These are phyloP conservation scores for Drosophila kepulauana DNA, from an alignment of 1,140 invertebrate genomes.

Conservation along the genomic window DNA sequence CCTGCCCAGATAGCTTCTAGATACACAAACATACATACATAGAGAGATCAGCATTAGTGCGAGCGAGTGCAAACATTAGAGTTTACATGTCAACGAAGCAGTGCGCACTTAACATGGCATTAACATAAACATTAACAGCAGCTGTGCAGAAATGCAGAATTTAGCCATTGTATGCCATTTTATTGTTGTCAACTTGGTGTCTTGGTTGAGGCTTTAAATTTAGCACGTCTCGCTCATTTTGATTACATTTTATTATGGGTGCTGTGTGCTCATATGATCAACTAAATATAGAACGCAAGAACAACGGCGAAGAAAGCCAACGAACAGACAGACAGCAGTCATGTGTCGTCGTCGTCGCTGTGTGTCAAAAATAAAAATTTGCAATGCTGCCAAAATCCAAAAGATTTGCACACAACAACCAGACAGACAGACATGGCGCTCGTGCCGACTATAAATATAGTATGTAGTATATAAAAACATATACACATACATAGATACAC, in stretches of 20 bases:
- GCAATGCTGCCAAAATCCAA: slow-evolving; percentile 73
- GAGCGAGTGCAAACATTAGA: slow-evolving; percentile 22
- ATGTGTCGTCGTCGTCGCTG: slow-evolving; percentile 52
- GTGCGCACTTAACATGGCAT: slow-evolving; percentile 34
- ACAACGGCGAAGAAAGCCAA: slow-evolving; percentile 10
- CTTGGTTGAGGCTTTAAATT: slow-evolving; percentile 51
- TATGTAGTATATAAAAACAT: slow-evolving; percentile 5
- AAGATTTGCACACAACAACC: slow-evolving; percentile 12
- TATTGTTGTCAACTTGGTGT: slow-evolving; percentile 29
- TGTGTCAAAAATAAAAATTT: slow-evolving; percentile 63
- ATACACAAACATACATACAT: slow-evolving; percentile 14
- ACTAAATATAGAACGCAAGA: slow-evolving; percentile 51
- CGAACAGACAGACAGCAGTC: slow-evolving; percentile 40
- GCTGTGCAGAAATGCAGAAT: slow-evolving; percentile 26
- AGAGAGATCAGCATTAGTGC: slow-evolving; percentile 1
- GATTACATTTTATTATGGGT: slow-evolving; percentile 38
- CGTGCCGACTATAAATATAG: slow-evolving; percentile 35
- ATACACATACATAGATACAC: slow-evolving; percentile 16
- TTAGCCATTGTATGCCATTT: neutral
- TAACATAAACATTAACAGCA: slow-evolving; percentile 27
- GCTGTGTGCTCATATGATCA: slow-evolving; percentile 47
- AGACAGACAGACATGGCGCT: slow-evolving; percentile 21
- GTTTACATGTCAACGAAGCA: slow-evolving; percentile 22
- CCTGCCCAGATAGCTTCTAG: slow-evolving; percentile 12
- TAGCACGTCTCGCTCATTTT: slow-evolving; percentile 50